These are phyloP conservation scores for Phenganax subtilis DNA, from an alignment of 92 coral and sea anemone genomes.

Conservation along the genomic window DNA sequence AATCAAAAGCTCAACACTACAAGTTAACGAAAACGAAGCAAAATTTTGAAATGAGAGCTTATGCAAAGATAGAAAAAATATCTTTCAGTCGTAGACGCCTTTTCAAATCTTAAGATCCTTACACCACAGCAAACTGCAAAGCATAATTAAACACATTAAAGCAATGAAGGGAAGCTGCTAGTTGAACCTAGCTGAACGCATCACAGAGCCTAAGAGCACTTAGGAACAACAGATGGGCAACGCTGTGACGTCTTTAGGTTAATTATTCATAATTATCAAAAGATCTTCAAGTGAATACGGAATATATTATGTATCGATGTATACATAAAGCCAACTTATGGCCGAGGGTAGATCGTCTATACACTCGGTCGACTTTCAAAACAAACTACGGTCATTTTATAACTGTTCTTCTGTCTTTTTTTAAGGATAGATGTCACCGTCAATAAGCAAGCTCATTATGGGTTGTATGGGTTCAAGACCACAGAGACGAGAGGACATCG, in stretches of 20 bases:
- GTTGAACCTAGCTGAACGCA: too few species aligned
- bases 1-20: too few species aligned
- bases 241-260: constrained; percentile 28
- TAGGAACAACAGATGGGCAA: constrained; percentile 16
- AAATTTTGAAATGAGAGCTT: too few species aligned
- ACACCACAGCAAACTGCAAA: too few species aligned
- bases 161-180: too few species aligned
- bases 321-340: too few species aligned
- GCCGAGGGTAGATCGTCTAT: neutral
- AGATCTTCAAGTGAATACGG: neutral
- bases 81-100: too few species aligned
- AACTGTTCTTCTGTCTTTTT: neutral
- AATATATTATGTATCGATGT: neutral
- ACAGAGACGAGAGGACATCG: neutral
- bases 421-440: constrained; percentile 37
- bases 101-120: too few species aligned
- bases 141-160: too few species aligned
- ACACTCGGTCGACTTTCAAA: neutral
- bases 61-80: too few species aligned
- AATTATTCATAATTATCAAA: constrained; percentile 33
- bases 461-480: constrained; percentile 89
- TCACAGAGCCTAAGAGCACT: neutral
- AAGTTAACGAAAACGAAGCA: too few species aligned
- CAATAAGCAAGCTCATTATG: constrained; percentile 50
- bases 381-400: constrained; percentile 18